Conservation (phyloP, 2,797 vertebrate genomes). For the Clamator glandarius region DNA sequence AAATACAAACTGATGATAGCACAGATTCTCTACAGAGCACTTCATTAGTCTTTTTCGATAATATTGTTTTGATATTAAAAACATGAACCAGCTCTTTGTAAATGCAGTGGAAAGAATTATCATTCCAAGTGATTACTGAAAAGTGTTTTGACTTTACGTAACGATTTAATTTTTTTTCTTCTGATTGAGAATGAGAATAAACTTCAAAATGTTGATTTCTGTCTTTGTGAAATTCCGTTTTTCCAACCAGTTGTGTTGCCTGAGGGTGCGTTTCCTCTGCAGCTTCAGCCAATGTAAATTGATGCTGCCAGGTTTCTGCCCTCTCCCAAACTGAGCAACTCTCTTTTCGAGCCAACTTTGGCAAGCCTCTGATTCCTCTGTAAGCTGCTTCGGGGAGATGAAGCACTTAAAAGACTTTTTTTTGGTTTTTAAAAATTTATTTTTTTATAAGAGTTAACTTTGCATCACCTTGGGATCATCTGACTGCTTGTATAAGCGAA, state of each 20-base stretch:
- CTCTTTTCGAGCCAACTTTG: neutral
- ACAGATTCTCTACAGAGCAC: neutral
- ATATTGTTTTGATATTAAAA: neutral
- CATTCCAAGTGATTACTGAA: neutral
- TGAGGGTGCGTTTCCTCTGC: neutral
- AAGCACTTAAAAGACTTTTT: neutral
- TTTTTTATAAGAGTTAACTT: neutral
- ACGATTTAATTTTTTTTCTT: neutral
- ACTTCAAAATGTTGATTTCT: neutral
- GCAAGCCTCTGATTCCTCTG: neutral
- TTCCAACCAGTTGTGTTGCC: constrained; percentile 1
- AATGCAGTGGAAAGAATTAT: neutral
- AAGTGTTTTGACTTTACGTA: neutral
- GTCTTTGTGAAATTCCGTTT: constrained; percentile 9
- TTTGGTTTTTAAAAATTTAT: neutral
- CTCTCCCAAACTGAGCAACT: constrained; percentile 5
- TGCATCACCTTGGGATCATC: neutral
- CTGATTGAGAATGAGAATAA: neutral
- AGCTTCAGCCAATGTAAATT: neutral
- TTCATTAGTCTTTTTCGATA: neutral
- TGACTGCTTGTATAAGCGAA: neutral
- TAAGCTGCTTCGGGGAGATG: constrained; percentile 25
- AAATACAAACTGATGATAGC: neutral
- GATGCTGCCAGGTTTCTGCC: constrained; percentile 42
- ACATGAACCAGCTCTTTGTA: neutral